phyloP scores from a whole-genome alignment of 1,140 invertebrate genomes.

The Drosophila bifasciata region DNA sequence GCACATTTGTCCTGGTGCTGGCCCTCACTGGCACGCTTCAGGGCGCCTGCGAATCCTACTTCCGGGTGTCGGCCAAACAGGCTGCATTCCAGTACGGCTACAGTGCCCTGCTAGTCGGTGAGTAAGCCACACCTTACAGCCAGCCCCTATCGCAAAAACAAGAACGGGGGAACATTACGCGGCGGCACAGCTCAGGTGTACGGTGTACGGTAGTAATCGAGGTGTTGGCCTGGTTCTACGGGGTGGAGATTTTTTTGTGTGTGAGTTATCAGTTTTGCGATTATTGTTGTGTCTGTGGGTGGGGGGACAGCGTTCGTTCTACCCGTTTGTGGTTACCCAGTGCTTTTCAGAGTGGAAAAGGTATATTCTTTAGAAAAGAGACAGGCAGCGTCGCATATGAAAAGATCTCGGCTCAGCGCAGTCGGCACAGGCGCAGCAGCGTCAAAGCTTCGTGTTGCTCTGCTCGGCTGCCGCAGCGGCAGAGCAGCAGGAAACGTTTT shows the following conservation, averaged over 20 bases:
- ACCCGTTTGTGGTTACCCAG: background rate
- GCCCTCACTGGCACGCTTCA: slow-evolving; percentile 85
- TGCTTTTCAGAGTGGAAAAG: background rate
- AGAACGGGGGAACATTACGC: slow-evolving; percentile 18
- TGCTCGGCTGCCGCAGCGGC: too few relatives aligned
- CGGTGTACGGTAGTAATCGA: slow-evolving; percentile 8
- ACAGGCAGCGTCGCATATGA: too few relatives aligned
- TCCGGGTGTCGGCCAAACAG: slow-evolving; percentile 85
- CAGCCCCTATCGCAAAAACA: slow-evolving; percentile 46
- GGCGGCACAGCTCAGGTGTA: background rate
- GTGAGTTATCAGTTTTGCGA: slow-evolving; percentile 72
- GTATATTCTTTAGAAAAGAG: background rate
- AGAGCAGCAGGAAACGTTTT: too few relatives aligned
- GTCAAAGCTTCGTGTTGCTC: too few relatives aligned
- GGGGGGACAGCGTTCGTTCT: slow-evolving; percentile 1
- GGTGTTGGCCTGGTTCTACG: slow-evolving; percentile 56
- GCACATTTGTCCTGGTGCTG: slow-evolving; percentile 85
- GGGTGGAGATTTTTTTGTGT: slow-evolving; percentile 31
- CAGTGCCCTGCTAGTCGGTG: slow-evolving; percentile 85
- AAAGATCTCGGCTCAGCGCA: too few relatives aligned
- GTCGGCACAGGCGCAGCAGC: too few relatives aligned
- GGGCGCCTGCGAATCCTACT: slow-evolving; percentile 85
- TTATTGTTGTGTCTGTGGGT: slow-evolving; percentile 57
- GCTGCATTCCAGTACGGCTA: slow-evolving; percentile 85
- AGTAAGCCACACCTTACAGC: slow-evolving; percentile 51